These are phyloP conservation scores for Hypsopygia costalis DNA, from an alignment of 2,888 invertebrate genomes.

Conservation along the genomic window DNA sequence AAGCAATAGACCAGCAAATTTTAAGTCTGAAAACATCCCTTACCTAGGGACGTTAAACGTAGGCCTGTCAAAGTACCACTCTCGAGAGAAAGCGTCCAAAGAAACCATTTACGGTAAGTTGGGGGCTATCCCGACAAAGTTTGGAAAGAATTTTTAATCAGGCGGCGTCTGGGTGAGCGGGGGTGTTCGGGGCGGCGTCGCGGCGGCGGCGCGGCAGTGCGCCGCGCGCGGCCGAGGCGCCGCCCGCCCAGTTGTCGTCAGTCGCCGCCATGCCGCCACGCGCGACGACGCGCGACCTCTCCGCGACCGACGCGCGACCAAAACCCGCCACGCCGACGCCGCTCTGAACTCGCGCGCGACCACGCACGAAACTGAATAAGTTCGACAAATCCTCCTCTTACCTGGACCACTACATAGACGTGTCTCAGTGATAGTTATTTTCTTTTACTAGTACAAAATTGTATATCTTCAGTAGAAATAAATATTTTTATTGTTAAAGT, in stretches of 20 bases:
- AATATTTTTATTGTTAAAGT: slow-evolving; percentile 70
- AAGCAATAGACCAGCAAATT: neutral
- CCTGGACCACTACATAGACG: slow-evolving; percentile 79
- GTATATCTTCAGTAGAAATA: slow-evolving; percentile 62
- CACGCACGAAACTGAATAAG: slow-evolving; percentile 76
- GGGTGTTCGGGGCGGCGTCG: slow-evolving; percentile 44
- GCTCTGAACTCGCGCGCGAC: slow-evolving; percentile 54
- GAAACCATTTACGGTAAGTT: slow-evolving; percentile 43
- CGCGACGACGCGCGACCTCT: slow-evolving; percentile 26
- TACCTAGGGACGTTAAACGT: slow-evolving; percentile 1
- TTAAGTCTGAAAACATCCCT: neutral
- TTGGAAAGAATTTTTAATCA: slow-evolving; percentile 73
- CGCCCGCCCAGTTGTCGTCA: slow-evolving; percentile 59
- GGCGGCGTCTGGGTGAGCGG: slow-evolving; percentile 36
- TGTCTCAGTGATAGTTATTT: slow-evolving; percentile 51
- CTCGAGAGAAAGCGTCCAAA: slow-evolving; percentile 30
- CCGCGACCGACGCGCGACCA: slow-evolving; percentile 26
- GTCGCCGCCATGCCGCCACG: slow-evolving; percentile 45
- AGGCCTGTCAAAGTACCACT: slow-evolving; percentile 20
- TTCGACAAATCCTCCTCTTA: slow-evolving; percentile 78
- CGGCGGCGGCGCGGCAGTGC: slow-evolving; percentile 72
- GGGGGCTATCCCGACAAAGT: slow-evolving; percentile 55
- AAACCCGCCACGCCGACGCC: slow-evolving; percentile 43
- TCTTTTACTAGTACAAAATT: slow-evolving; percentile 71
- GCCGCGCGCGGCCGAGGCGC: slow-evolving; percentile 80